A percentile compares a stretch with the other conserved stretches of the same genome.
These are phyloP conservation scores for Enteromius viviparus DNA, from an alignment of 2,797 vertebrate genomes.

Conservation along the genomic window DNA sequence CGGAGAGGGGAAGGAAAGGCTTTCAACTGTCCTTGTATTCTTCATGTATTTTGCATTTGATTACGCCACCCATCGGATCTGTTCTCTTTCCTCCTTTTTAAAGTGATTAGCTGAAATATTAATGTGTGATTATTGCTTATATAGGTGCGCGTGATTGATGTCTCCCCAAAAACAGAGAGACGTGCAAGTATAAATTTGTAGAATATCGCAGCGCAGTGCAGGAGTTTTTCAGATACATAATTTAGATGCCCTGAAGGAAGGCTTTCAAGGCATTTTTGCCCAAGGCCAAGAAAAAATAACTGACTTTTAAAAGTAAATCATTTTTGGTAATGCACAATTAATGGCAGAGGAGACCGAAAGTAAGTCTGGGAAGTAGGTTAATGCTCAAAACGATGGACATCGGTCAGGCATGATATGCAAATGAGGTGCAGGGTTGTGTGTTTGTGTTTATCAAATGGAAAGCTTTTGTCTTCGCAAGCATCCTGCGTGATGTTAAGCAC, in stretches of 20 bases:
- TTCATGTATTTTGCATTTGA: slow-evolving; percentile 99
- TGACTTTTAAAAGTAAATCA: slow-evolving; percentile 99
- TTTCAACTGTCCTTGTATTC: slow-evolving; percentile 88
- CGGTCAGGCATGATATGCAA: slow-evolving; percentile 86
- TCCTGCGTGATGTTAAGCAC: neutral
- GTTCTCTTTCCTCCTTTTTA: slow-evolving; percentile 90
- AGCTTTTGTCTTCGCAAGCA: neutral
- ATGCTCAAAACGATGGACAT: slow-evolving; percentile 80
- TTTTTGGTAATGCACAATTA: slow-evolving; percentile 99
- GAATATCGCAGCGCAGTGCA: slow-evolving; percentile 93
- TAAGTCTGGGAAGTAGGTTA: slow-evolving; percentile 87
- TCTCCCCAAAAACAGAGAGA: slow-evolving; percentile 98
- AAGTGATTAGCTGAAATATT: slow-evolving; percentile 99
- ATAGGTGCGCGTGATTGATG: slow-evolving; percentile 98
- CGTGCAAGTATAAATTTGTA: slow-evolving; percentile 93
- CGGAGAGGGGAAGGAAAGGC: slow-evolving; percentile 37
- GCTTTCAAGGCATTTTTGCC: slow-evolving; percentile 99
- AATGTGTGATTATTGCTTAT: slow-evolving; percentile 96
- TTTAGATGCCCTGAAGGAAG: slow-evolving; percentile 99
- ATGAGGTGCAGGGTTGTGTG: slow-evolving; percentile 68
- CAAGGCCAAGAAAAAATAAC: slow-evolving; percentile 99
- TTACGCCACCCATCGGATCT: slow-evolving; percentile 93
- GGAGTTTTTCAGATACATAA: slow-evolving; percentile 99
- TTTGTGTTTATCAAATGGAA: slow-evolving; percentile 70
- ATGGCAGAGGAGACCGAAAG: slow-evolving; percentile 89